These are phyloP conservation scores for Globodera ellingtonae DNA, from an alignment of 1,140 invertebrate species.

Conservation along the genomic window DNA sequence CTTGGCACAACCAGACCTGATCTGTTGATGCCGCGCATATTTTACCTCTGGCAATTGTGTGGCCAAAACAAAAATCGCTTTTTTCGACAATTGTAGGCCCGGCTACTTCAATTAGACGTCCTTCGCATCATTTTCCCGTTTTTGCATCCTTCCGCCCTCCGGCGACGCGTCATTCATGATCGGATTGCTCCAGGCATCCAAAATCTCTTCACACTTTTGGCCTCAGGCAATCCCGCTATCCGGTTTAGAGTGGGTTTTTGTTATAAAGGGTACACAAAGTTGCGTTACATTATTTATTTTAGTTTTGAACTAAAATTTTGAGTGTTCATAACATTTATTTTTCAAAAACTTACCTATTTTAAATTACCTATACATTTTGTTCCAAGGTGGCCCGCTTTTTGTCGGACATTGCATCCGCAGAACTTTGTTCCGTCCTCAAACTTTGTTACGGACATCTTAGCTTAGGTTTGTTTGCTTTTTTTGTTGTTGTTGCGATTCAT, in stretches of 20 bases:
- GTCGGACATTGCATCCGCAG: constrained; percentile 42
- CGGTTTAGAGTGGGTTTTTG: constrained; percentile 27
- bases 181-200: neutral
- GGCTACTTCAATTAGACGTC: constrained; percentile 41
- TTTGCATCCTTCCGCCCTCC: neutral
- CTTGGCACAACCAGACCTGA: neutral
- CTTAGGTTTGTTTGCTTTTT: constrained; percentile 11
- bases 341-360: neutral
- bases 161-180: neutral
- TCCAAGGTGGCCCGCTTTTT: constrained; percentile 40
- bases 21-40: neutral
- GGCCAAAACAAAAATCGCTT: no score
- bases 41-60: neutral
- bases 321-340: neutral
- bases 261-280: neutral
- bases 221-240: constrained; percentile 45
- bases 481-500: neutral
- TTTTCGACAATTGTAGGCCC: constrained; percentile 28
- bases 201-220: constrained; percentile 23
- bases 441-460: constrained; percentile 32
- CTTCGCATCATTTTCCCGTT: constrained; percentile 35
- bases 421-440: constrained; percentile 46
- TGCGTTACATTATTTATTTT: no score
- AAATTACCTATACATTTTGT: no score
- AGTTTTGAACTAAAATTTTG: neutral